A percentile compares a stretch with the other conserved stretches of the same genome.
phyloP scores from a whole-genome alignment of 2,113 vertebrate species.

The Cisticola juncidis region DNA sequence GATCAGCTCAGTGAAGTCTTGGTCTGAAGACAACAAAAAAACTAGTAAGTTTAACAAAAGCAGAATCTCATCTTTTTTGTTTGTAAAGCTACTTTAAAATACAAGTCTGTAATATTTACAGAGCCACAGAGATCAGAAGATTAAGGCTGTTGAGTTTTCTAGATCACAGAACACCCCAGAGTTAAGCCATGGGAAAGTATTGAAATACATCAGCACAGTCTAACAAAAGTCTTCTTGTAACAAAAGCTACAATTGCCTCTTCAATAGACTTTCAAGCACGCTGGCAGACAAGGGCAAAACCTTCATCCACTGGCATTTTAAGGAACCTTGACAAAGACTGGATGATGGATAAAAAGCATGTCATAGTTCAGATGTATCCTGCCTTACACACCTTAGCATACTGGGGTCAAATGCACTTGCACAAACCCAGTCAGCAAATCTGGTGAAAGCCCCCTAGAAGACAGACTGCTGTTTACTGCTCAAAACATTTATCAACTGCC shows the following conservation, averaged over 20 bases:
- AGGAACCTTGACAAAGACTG: neutral
- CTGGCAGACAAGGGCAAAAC: neutral
- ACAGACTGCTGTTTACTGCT: neutral
- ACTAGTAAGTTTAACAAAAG: neutral
- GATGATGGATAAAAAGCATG: neutral
- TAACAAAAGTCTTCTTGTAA: neutral
- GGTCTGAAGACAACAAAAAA: neutral
- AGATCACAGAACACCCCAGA: neutral
- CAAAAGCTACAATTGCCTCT: neutral
- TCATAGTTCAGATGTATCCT: neutral
- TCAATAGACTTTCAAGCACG: neutral
- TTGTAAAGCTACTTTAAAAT: neutral
- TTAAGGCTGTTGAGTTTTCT: neutral
- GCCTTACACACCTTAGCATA: neutral
- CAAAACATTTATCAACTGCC: neutral
- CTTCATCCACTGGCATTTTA: neutral
- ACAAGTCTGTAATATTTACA: neutral
- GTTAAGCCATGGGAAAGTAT: neutral
- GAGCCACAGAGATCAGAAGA: neutral
- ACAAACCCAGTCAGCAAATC: neutral
- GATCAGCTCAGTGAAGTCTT: neutral
- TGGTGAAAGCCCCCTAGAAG: neutral
- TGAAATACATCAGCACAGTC: neutral
- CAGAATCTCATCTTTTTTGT: neutral
- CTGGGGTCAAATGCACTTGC: neutral